phyloP scores from a whole-genome alignment of 2,113 vertebrate genomes.

The Oncorhynchus nerka region DNA sequence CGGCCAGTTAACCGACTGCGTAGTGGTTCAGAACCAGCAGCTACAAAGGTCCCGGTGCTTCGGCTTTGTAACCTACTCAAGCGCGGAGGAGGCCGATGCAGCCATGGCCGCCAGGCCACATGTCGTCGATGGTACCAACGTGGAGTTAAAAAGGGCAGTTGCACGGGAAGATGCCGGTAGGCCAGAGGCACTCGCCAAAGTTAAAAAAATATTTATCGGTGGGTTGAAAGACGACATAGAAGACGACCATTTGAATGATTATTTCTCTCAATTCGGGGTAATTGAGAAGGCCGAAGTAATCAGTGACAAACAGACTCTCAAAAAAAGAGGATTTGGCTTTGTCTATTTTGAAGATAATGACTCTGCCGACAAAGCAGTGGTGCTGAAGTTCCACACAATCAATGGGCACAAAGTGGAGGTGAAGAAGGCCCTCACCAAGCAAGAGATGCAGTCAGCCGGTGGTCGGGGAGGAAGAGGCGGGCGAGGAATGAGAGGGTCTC shows the following conservation, averaged over 20 bases:
- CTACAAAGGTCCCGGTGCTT: constrained; percentile 86
- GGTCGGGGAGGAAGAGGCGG: constrained; percentile 81
- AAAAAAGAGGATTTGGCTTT: constrained; percentile 87
- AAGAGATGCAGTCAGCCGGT: constrained; percentile 81
- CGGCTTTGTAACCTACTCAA: constrained; percentile 86
- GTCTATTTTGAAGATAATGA: constrained; percentile 86
- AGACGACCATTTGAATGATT: constrained; percentile 82
- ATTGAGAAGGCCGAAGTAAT: constrained; percentile 88
- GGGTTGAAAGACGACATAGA: constrained; percentile 85
- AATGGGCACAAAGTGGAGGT: constrained; percentile 88
- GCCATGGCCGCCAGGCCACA: constrained; percentile 83
- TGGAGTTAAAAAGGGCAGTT: constrained; percentile 88
- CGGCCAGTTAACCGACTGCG: constrained; percentile 84
- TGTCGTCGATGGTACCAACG: constrained; percentile 84
- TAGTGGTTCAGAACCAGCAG: constrained; percentile 86
- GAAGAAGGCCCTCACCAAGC: constrained; percentile 86
- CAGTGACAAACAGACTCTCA: constrained; percentile 84
- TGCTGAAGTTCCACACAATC: constrained; percentile 86
- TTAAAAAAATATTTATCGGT: constrained; percentile 87
- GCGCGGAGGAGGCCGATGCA: constrained; percentile 84
- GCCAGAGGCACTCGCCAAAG: constrained; percentile 84
- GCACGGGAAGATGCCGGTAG: constrained; percentile 84
- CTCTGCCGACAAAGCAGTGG: constrained; percentile 84
- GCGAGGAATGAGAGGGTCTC: constrained; percentile 79
- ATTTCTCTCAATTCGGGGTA: constrained; percentile 84